Evolutionary conservation across 2,113 vertebrate species (phyloP), one percentile per base, ranked within the genome.

Genomic region (Epinephelus lanceolatus): DNA sequence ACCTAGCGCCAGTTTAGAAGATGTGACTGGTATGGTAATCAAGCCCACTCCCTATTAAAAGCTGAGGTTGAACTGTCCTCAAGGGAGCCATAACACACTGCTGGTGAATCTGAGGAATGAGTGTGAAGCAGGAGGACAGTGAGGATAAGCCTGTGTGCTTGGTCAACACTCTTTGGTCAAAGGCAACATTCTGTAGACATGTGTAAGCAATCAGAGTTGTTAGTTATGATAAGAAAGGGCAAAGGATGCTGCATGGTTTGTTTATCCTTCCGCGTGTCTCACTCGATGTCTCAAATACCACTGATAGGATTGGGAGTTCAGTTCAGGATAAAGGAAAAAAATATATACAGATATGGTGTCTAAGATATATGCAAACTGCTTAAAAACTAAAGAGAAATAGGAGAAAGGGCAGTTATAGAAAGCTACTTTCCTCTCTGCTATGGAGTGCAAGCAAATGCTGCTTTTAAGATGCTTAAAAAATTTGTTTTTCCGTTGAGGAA

Each of bases 81-180:
- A 21, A 53, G 0, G 53, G 53, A 83, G 71, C 23, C 45, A 21
- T 18, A 55, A 77, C 13, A 53, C 25, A 4, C 7, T 65, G 68
- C 59, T 1, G 21, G 2, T 33, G 53, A 85, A 82, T 85, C n/a
- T 85, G 60, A 79, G 42, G 75, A 83, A 73, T 83, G 77, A 63
- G 21, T 4, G 37, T 61, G 3, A 56, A 2, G 12, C 70, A 23
- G 52, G 59, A 66, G 8, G 72, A 66, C 33, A 37, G 2, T 9
- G 25, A 65, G 68, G 72, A 49, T 27, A 0, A 52, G 63, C 37
- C 1, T 17, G 60, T 19, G 23, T 19, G 18, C 12, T 52, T 4
- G 1, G 15, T 76, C 45, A 8, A 18, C n/a, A 25, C 51, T 71
- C 14, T 40, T 11, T 19, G 51, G 60, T 78, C 21, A 63, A 45